These are phyloP conservation scores for Conomelus anceps DNA, from an alignment of 2,888 invertebrate genomes.

Conservation along the genomic window DNA sequence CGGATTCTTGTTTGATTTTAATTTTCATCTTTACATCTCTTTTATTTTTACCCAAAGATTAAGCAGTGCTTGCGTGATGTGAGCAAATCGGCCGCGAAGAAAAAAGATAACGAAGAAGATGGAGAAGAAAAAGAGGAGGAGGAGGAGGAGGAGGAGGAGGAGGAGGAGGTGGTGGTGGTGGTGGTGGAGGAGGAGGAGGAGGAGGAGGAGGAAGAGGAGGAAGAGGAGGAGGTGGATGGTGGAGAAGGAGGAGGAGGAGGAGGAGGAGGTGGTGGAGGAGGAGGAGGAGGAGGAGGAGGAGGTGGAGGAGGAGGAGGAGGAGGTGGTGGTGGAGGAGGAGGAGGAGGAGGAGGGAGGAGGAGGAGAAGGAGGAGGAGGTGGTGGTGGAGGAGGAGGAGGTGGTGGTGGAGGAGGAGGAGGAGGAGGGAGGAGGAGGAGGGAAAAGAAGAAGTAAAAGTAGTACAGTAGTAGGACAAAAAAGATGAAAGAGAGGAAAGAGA, in stretches of 20 bases:
- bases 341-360: background rate
- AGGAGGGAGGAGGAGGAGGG: background rate
- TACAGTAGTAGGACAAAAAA: background rate
- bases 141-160: background rate
- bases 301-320: background rate
- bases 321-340: background rate
- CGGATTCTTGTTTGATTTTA: background rate
- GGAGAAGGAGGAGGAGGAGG: background rate
- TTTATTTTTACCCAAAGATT: background rate
- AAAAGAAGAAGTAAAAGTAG: background rate
- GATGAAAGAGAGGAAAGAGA: background rate
- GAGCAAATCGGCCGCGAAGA: background rate
- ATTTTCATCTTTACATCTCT: background rate
- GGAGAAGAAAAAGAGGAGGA: background rate
- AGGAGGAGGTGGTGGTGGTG: background rate
- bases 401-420: background rate
- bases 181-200: background rate
- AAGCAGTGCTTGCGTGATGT: too few relatives aligned
- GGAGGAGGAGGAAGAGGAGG: too few relatives aligned
- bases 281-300: background rate
- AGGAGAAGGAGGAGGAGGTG: background rate
- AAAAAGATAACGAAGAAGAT: background rate
- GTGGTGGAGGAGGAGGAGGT: background rate
- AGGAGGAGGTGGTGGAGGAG: too few relatives aligned
- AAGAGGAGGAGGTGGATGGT: background rate